These are phyloP conservation scores for Drosophila tripunctata DNA, from an alignment of 2,888 invertebrate species.

Conservation along the genomic window DNA sequence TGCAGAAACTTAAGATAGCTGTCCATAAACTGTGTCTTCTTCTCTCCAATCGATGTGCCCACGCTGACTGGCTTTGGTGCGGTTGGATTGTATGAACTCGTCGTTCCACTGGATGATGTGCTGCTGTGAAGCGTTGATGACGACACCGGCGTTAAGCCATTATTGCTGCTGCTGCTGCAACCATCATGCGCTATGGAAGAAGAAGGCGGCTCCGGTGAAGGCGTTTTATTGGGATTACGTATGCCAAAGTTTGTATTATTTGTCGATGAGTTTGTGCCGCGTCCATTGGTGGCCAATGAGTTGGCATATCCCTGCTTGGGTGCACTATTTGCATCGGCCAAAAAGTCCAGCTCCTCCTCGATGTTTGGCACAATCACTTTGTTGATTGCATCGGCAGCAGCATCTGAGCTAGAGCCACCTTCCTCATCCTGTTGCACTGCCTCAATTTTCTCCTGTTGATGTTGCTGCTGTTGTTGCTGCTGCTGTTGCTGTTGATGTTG, in stretches of 20 bases:
- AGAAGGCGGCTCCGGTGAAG: conserved; percentile 86
- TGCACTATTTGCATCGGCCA: conserved; percentile 85
- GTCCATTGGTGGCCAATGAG: conserved; percentile 65
- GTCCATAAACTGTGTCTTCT: conserved; percentile 91
- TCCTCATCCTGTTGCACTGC: conserved; percentile 65
- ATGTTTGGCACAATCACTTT: conserved; percentile 95
- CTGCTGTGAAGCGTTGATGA: conserved; percentile 22
- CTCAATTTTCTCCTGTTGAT: conserved; percentile 67
- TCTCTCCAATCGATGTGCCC: conserved; percentile 81
- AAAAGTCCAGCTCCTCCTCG: conserved; percentile 93
- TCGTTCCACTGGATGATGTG: conserved; percentile 25
- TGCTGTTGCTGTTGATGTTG: conserved; percentile 77
- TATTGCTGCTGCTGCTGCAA: conserved; percentile 60
- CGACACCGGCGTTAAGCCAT: conserved; percentile 39
- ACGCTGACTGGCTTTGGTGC: conserved; percentile 80
- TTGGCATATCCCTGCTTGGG: conserved; percentile 81
- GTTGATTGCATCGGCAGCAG: conserved; percentile 88
- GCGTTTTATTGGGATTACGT: conserved; percentile 83
- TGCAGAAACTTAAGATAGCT: conserved; percentile 91
- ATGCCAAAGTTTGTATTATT: conserved; percentile 82
- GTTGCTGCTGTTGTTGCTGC: conserved; percentile 67
- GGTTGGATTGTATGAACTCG: conserved; percentile 58
- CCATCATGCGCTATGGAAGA: conserved; percentile 43
- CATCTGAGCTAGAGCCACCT: conserved; percentile 63
- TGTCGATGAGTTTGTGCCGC: conserved; percentile 71